Evolutionary conservation across 2,888 invertebrate species (phyloP).

Genomic region (Malthinus seriepunctatus): DNA sequence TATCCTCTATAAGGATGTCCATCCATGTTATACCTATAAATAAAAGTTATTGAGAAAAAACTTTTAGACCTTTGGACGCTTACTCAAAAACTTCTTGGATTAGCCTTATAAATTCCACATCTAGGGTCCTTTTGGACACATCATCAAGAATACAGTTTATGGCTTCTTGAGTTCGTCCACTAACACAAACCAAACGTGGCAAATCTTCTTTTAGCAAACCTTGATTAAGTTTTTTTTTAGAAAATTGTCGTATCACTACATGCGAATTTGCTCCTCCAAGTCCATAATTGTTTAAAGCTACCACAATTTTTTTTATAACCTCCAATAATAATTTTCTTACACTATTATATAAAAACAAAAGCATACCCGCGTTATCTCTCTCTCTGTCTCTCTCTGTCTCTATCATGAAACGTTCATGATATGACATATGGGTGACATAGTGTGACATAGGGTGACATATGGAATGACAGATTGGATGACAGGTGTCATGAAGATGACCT

Average conservation of each 20-base stretch:
- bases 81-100: constrained; percentile 25
- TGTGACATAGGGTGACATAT: too few relatives aligned
- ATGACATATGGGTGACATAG: too few relatives aligned
- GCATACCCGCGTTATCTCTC: too few relatives aligned
- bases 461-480: too few relatives aligned
- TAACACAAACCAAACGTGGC: constrained; percentile 72
- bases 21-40: constrained; percentile 16
- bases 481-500: too few relatives aligned
- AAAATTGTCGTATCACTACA: constrained; percentile 63
- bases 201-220: constrained; percentile 66
- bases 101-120: constrained; percentile 64
- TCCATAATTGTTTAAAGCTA: constrained; percentile 87
- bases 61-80: constrained; percentile 57
- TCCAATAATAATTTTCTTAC: too few relatives aligned
- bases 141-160: constrained; percentile 66
- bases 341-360: too few relatives aligned
- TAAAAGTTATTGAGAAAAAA: background rate
- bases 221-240: constrained; percentile 63
- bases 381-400: too few relatives aligned
- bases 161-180: constrained; percentile 78
- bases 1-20: constrained; percentile 1
- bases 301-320: constrained; percentile 46
- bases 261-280: constrained; percentile 89
- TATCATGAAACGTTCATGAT: too few relatives aligned
- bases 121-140: constrained; percentile 63